Conservation (phyloP, 2,888 invertebrate genomes). For the Lamellibrachia satsuma region DNA sequence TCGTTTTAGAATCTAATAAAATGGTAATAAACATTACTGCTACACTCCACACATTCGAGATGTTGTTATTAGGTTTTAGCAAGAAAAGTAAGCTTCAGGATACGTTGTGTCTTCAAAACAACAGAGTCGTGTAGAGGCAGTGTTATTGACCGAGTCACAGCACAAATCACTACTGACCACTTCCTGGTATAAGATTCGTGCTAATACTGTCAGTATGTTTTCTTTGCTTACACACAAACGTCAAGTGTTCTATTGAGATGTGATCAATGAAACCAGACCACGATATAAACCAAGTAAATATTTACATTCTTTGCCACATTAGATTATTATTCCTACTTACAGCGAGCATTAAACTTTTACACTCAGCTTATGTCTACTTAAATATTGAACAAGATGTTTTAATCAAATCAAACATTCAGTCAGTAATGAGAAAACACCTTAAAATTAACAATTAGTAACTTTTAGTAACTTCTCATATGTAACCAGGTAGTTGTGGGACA, state of each 20-base stretch:
- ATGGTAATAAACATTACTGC: background rate
- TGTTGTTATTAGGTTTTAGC: background rate
- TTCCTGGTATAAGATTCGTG: background rate
- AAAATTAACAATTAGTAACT: conserved; percentile 17
- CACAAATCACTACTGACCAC: background rate
- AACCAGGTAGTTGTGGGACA: background rate
- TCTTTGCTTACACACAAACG: background rate
- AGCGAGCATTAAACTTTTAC: background rate
- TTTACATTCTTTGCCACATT: background rate
- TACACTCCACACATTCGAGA: background rate
- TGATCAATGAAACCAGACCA: background rate
- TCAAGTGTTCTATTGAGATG: background rate
- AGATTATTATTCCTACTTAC: background rate
- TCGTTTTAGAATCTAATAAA: background rate
- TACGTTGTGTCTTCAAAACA: background rate
- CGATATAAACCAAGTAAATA: background rate
- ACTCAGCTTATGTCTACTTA: background rate
- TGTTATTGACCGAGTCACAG: background rate
- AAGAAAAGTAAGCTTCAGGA: background rate
- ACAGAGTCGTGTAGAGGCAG: background rate
- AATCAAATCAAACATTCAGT: background rate
- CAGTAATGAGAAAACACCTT: background rate
- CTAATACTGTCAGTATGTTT: background rate
- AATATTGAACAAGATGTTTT: background rate
- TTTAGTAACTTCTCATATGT: background rate